A percentile compares a stretch with the other conserved stretches of the same genome.
phyloP scores from a whole-genome alignment of 2,888 invertebrate genomes.

The Julus scandinavius region DNA sequence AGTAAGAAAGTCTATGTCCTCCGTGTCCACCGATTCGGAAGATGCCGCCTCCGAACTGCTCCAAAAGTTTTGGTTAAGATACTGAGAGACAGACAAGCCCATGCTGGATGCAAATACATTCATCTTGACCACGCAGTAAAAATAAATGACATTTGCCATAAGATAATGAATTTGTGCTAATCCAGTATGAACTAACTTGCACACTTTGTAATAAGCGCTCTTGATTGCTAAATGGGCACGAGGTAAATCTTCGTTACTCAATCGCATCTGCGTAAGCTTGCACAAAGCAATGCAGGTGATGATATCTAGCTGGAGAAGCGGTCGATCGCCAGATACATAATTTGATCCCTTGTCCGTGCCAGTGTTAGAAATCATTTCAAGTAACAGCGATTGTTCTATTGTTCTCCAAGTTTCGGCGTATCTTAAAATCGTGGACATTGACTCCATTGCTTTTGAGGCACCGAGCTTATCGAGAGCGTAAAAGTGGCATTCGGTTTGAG shows the following conservation, averaged over 20 bases:
- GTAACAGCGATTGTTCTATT: neutral
- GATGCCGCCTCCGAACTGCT: neutral
- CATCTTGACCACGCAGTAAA: constrained; percentile 21
- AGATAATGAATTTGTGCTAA: constrained; percentile 30
- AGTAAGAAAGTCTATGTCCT: neutral
- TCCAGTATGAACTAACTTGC: neutral
- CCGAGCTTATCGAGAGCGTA: neutral
- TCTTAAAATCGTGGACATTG: constrained; percentile 1
- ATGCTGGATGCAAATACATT: too few species aligned
- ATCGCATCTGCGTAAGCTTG: constrained; percentile 28
- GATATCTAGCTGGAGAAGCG: constrained; percentile 4
- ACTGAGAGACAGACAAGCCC: neutral
- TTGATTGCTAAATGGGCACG: neutral
- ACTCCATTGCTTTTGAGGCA: neutral
- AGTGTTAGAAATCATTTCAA: neutral
- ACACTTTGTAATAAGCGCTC: neutral
- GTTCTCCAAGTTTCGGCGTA: constrained; percentile 27
- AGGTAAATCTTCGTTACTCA: neutral
- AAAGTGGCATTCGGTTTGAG: constrained; percentile 19
- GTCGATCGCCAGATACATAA: neutral
- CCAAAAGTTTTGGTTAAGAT: neutral
- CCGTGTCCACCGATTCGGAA: neutral
- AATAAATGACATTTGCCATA: neutral
- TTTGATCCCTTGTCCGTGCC: neutral
- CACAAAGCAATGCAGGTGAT: constrained; percentile 16